Evolutionary conservation across 2,113 vertebrate genomes (phyloP).

Genomic region (Asarcornis scutulata): DNA sequence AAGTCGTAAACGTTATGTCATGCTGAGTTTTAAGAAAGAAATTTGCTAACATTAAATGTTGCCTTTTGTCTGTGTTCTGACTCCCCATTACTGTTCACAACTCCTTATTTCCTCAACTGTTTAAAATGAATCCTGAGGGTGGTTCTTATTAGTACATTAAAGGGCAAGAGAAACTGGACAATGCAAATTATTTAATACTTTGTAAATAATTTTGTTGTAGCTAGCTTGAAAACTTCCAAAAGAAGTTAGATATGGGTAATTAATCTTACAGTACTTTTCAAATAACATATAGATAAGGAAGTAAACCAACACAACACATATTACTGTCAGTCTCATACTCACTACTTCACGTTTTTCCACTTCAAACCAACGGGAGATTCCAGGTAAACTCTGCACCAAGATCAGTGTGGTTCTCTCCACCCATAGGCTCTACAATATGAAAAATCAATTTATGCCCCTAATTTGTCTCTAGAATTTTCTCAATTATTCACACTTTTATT

Average conservation of each 20-base stretch:
- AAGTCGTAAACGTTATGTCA: not conserved
- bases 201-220: not conserved
- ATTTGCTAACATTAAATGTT: not conserved
- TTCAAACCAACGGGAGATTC: slow-evolving; percentile 99
- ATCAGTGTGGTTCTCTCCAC: slow-evolving; percentile 96
- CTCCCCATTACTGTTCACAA: not conserved
- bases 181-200: not conserved
- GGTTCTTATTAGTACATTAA: not conserved
- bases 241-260: not conserved
- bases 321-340: slow-evolving; percentile 62
- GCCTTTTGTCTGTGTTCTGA: not conserved
- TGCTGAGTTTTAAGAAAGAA: not conserved
- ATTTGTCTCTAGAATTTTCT: not conserved
- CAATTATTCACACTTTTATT: not conserved
- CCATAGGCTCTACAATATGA: slow-evolving; percentile 90
- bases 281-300: not conserved
- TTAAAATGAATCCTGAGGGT: not conserved
- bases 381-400: slow-evolving; percentile 97
- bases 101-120: not conserved
- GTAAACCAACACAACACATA: not conserved
- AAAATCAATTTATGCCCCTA: not conserved
- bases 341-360: slow-evolving; percentile 98
- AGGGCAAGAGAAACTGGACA: not conserved
- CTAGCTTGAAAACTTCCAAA: not conserved
- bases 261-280: not conserved